Evolutionary conservation across 2,888 invertebrate species (phyloP).

Genomic region (Blastobasis lacticolella): DNA sequence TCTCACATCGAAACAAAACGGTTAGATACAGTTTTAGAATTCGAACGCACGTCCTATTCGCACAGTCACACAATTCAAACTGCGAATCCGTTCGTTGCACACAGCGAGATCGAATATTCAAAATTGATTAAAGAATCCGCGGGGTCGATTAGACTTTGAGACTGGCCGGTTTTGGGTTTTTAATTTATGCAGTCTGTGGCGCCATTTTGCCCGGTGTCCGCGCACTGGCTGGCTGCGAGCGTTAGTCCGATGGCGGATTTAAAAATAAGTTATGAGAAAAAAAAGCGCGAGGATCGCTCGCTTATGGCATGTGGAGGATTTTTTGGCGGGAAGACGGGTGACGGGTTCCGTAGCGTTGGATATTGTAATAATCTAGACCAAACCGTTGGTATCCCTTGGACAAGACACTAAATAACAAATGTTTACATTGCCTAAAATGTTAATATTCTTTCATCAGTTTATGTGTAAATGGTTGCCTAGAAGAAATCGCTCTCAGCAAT

Average conservation of each 20-base stretch:
- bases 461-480: no score
- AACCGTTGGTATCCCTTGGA: no score
- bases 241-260: slow-evolving; percentile 65
- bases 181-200: slow-evolving; percentile 25
- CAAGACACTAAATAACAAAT: no score
- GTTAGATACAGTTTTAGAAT: neutral
- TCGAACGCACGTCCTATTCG: slow-evolving; percentile 41
- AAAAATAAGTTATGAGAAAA: slow-evolving; percentile 46
- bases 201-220: slow-evolving; percentile 37
- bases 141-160: slow-evolving; percentile 1
- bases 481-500: no score
- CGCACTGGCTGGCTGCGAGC: slow-evolving; percentile 31
- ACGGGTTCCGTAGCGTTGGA: slow-evolving; percentile 34
- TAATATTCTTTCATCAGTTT: no score
- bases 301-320: slow-evolving; percentile 39
- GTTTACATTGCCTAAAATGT: no score
- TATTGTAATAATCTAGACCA: no score
- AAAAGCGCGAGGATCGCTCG: slow-evolving; percentile 38
- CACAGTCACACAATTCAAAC: slow-evolving; percentile 56
- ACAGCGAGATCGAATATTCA: neutral
- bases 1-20: neutral
- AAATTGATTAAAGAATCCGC: slow-evolving; percentile 5
- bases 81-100: slow-evolving; percentile 27
- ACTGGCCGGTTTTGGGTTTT: slow-evolving; percentile 6
- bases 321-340: slow-evolving; percentile 25